Conservation (phyloP, 2,888 invertebrate genomes). For the Nomada flava region DNA sequence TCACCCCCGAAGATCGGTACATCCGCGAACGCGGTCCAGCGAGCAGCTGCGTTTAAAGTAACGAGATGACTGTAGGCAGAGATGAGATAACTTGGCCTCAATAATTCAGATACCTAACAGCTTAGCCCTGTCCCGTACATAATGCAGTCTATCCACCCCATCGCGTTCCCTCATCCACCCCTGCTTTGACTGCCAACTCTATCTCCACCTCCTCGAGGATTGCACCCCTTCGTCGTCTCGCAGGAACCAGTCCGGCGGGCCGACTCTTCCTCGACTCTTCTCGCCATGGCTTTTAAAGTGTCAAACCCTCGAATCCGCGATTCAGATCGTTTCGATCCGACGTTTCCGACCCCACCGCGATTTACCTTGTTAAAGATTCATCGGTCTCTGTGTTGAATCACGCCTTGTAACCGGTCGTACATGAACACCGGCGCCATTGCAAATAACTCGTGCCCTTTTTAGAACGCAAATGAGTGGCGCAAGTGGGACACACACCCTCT, state of each 20-base stretch:
- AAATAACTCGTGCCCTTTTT: constrained; percentile 11
- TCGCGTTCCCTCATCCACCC: constrained; percentile 56
- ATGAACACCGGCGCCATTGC: constrained; percentile 47
- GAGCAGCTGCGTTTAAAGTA: constrained; percentile 80
- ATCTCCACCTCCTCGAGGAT: constrained; percentile 49
- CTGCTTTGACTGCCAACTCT: constrained; percentile 68
- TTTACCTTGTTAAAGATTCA: constrained; percentile 81
- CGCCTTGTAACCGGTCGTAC: constrained; percentile 79
- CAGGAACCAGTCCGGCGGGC: constrained; percentile 59
- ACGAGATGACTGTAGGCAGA: constrained; percentile 83
- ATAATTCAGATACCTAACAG: constrained; percentile 84
- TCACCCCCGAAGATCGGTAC: background rate
- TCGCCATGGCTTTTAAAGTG: constrained; percentile 84
- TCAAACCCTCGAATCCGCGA: constrained; percentile 79
- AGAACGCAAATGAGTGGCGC: constrained; percentile 1
- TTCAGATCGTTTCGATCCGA: constrained; percentile 61
- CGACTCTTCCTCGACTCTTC: constrained; percentile 69
- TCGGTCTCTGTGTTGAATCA: constrained; percentile 78
- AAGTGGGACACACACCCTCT: background rate
- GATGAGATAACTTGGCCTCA: constrained; percentile 82
- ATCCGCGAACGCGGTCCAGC: constrained; percentile 60
- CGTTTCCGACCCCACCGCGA: constrained; percentile 62
- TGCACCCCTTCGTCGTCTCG: constrained; percentile 46
- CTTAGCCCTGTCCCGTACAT: constrained; percentile 84
- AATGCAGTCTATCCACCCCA: constrained; percentile 80